These are phyloP conservation scores for Argopecten irradians DNA, from an alignment of 1,140 invertebrate genomes.

Conservation along the genomic window DNA sequence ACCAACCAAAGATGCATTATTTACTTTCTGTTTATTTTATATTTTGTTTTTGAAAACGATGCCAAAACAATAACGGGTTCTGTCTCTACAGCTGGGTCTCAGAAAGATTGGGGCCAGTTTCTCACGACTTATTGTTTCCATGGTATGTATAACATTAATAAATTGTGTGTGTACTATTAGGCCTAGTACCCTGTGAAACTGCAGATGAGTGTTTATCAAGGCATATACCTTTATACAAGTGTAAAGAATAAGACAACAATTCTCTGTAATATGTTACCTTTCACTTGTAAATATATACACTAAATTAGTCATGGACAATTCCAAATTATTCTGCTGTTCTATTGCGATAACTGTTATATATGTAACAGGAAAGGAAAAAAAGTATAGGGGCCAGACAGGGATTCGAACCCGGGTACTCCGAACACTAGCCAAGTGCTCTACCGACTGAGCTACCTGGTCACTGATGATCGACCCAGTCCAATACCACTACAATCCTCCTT, in stretches of 20 bases:
- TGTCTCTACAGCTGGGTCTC: conserved; percentile 53
- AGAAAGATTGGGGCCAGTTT: conserved; percentile 62
- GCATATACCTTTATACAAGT: not conserved
- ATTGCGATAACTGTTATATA: no score
- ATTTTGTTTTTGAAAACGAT: conserved; percentile 52
- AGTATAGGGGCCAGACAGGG: no score
- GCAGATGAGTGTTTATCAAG: not conserved
- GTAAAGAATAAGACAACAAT: not conserved
- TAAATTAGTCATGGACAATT: no score
- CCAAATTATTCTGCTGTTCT: no score
- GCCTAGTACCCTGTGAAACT: not conserved
- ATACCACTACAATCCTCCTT: no score
- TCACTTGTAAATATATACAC: no score
- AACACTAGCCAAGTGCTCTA: no score
- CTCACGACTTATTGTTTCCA: conserved; percentile 72
- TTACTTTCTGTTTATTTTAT: not conserved
- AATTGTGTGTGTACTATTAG: not conserved
- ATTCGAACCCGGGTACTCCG: no score
- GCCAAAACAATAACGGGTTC: conserved; percentile 65
- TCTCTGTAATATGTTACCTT: not conserved
- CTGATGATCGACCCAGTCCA: no score
- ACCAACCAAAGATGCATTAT: not conserved
- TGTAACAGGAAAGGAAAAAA: no score
- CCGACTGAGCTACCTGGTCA: no score
- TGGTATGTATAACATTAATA: conserved; percentile 54